Conservation (phyloP, 2,113 vertebrate genomes). For the Plectropomus leopardus region DNA sequence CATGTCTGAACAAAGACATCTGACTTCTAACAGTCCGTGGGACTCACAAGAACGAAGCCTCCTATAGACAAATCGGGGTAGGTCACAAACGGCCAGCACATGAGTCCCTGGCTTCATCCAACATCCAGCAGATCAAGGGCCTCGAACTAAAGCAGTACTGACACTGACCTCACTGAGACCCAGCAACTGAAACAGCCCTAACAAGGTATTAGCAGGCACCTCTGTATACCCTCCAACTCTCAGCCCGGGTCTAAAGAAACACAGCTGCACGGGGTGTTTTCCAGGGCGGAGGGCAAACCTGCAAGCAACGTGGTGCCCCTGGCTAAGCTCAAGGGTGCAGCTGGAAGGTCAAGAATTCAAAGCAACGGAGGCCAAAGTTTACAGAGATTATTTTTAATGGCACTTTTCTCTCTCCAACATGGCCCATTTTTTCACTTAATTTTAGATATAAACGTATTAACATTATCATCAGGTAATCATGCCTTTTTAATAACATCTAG, state of each 20-base stretch:
- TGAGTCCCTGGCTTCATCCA: slow-evolving; percentile 62
- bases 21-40: slow-evolving; percentile 58
- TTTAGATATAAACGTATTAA: neutral
- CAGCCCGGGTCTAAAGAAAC: slow-evolving; percentile 77
- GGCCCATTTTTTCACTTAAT: neutral
- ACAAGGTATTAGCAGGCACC: slow-evolving; percentile 86
- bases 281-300: slow-evolving; percentile 71
- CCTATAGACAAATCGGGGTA: slow-evolving; percentile 64
- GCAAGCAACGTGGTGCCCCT: slow-evolving; percentile 66
- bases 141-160: slow-evolving; percentile 84
- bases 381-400: slow-evolving; percentile 22
- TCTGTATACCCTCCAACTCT: slow-evolving; percentile 73
- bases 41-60: slow-evolving; percentile 55
- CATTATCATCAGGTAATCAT: neutral
- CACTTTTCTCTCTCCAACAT: slow-evolving; percentile 16
- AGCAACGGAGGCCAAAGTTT: slow-evolving; percentile 54
- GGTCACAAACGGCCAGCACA: slow-evolving; percentile 74
- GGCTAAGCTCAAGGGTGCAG: slow-evolving; percentile 73
- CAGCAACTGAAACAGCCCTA: slow-evolving; percentile 85
- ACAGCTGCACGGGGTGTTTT: slow-evolving; percentile 81
- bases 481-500: neutral
- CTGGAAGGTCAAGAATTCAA: slow-evolving; percentile 69
- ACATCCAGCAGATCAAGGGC: slow-evolving; percentile 82
- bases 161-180: slow-evolving; percentile 86
- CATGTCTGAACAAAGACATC: slow-evolving; percentile 56